A percentile compares a stretch with the other conserved stretches of the same genome.
Evolutionary conservation across 2,888 invertebrate species (phyloP).

Genomic region (Mimumesa dahlbomi): DNA sequence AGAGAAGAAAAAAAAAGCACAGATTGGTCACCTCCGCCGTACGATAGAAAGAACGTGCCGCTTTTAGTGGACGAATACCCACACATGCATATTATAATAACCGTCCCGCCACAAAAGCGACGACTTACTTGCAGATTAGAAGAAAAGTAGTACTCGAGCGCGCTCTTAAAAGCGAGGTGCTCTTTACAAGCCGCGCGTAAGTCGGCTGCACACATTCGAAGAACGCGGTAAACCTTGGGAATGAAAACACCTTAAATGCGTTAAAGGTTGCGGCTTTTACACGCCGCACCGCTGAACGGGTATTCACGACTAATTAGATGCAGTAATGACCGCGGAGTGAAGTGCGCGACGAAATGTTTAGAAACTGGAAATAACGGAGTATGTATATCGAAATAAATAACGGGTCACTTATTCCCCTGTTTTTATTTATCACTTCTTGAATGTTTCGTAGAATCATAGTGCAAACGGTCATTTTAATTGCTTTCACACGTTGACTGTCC

Average conservation of each 20-base stretch:
- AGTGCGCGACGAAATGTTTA: no score
- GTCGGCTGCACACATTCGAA: constrained; percentile 38
- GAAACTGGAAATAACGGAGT: no score
- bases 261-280: constrained; percentile 20
- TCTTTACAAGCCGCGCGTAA: constrained; percentile 33
- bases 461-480: no score
- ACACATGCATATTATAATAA: constrained; percentile 28
- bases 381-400: no score
- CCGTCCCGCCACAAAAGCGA: constrained; percentile 35
- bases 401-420: no score
- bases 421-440: no score
- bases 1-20: no score
- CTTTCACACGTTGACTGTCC: no score
- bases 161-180: constrained; percentile 29
- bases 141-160: constrained; percentile 48
- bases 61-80: no score
- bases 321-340: constrained; percentile 18
- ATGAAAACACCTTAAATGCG: constrained; percentile 26
- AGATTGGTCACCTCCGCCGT: no score
- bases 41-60: no score
- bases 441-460: no score
- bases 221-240: constrained; percentile 34
- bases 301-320: constrained; percentile 43
- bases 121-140: constrained; percentile 47
- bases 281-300: not conserved